A percentile compares a stretch with the other conserved stretches of the same genome.
Conservation (phyloP, 2,797 vertebrate species). For the Balearica regulorum region DNA sequence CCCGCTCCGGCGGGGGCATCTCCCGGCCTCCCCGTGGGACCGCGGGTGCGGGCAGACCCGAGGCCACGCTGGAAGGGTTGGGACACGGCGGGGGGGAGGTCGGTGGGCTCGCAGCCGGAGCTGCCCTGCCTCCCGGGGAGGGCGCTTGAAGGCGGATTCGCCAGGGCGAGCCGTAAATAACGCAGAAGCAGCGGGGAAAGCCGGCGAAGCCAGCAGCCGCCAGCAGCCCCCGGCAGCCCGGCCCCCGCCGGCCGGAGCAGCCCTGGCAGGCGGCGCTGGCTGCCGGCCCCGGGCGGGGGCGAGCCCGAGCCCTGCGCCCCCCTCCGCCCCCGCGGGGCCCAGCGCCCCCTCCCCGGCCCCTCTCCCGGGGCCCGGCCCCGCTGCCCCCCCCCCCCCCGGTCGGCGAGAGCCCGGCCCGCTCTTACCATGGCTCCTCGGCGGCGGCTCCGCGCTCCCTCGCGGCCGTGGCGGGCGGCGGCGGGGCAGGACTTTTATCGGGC, state of each 20-base stretch:
- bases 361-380: not conserved
- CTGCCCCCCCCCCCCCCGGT: not conserved
- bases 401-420: not conserved
- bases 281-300: not conserved
- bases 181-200: not conserved
- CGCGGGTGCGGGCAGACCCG: not conserved
- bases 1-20: not conserved
- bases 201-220: too few species aligned
- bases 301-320: not conserved
- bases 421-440: not conserved
- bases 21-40: too few species aligned
- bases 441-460: not conserved
- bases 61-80: not conserved
- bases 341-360: not conserved
- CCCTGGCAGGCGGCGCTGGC: too few species aligned
- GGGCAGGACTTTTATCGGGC: not conserved
- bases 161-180: not conserved
- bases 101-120: not conserved
- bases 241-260: not conserved
- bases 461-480: not conserved
- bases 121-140: not conserved
- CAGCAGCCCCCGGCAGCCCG: too few species aligned
- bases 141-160: rapidly evolving
- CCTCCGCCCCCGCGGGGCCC: too few species aligned
- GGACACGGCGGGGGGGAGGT: not conserved